These are phyloP conservation scores for Limanda limanda DNA, from an alignment of 2,113 vertebrate genomes.

Conservation along the genomic window DNA sequence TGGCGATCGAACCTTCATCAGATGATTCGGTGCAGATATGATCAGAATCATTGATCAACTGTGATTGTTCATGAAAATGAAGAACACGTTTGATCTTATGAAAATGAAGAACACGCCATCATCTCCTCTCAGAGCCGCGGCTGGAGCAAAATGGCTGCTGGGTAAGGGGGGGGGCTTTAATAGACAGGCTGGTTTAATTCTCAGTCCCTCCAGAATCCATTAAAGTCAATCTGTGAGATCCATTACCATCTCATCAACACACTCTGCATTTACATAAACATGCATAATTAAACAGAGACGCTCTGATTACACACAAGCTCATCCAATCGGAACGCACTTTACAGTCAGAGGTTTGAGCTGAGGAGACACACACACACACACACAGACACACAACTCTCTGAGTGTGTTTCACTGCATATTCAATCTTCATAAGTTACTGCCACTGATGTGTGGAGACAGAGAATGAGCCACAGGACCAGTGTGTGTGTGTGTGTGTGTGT, in stretches of 20 bases:
- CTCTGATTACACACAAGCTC: slow-evolving; percentile 41
- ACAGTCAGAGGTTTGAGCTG: slow-evolving; percentile 32
- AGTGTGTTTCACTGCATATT: slow-evolving; percentile 47
- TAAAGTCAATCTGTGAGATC: slow-evolving; percentile 72
- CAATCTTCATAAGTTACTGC: slow-evolving; percentile 71
- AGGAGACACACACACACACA: background rate
- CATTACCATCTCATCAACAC: slow-evolving; percentile 74
- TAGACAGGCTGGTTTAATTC: slow-evolving; percentile 68
- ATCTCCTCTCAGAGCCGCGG: background rate
- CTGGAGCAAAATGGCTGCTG: slow-evolving; percentile 24
- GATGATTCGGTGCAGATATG: background rate
- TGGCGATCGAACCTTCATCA: background rate
- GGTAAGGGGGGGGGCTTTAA: slow-evolving; percentile 36
- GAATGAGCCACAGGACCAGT: slow-evolving; percentile 60
- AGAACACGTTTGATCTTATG: slow-evolving; percentile 1
- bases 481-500: slow-evolving; percentile 12
- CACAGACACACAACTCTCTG: background rate
- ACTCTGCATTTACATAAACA: slow-evolving; percentile 71
- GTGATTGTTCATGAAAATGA: background rate
- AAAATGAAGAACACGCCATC: slow-evolving; percentile 6
- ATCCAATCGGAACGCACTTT: slow-evolving; percentile 43
- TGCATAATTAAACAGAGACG: slow-evolving; percentile 70
- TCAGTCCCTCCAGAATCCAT: slow-evolving; percentile 70
- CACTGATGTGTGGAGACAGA: slow-evolving; percentile 67
- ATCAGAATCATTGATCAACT: slow-evolving; percentile 4